Conservation (phyloP, 2,888 invertebrate species). For the Prionchulus punctatus region DNA sequence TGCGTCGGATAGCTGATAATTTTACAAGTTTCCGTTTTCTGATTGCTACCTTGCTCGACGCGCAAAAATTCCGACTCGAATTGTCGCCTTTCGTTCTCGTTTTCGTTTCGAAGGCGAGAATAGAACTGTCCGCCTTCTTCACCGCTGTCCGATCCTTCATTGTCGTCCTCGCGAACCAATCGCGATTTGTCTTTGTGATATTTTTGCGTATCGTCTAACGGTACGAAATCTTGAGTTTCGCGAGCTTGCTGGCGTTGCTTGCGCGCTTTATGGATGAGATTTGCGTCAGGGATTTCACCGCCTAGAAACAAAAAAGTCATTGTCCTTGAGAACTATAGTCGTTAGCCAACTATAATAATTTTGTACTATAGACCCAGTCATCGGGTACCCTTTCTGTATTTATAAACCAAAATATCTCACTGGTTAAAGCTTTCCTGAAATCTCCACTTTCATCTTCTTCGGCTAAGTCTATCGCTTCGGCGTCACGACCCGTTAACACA, state of each 20-base stretch:
- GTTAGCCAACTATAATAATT: neutral
- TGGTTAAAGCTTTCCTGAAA: neutral
- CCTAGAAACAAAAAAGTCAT: conserved; percentile 30
- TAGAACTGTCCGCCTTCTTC: conserved; percentile 13
- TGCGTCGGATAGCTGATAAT: neutral
- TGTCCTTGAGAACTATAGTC: neutral
- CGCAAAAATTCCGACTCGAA: conserved; percentile 22
- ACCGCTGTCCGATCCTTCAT: conserved; percentile 40
- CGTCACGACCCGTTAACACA: conserved; percentile 56
- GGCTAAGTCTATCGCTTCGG: conserved; percentile 38
- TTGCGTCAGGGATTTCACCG: conserved; percentile 88
- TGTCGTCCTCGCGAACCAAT: conserved; percentile 23
- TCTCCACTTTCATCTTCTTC: conserved; percentile 40
- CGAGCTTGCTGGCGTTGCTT: conserved; percentile 84
- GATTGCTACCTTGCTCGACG: conserved; percentile 19
- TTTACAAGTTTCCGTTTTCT: neutral
- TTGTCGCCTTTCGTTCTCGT: conserved; percentile 23
- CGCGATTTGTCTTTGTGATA: conserved; percentile 12
- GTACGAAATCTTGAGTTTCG: conserved; percentile 37
- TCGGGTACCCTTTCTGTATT: too few relatives aligned
- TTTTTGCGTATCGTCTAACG: conserved; percentile 23
- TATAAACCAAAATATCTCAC: neutral
- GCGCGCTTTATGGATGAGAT: conserved; percentile 88
- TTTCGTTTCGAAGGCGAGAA: conserved; percentile 16
- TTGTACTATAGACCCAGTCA: too few relatives aligned